Evolutionary conservation across 2,113 vertebrate genomes (phyloP).

Genomic region (Apodemus speciosus): DNA sequence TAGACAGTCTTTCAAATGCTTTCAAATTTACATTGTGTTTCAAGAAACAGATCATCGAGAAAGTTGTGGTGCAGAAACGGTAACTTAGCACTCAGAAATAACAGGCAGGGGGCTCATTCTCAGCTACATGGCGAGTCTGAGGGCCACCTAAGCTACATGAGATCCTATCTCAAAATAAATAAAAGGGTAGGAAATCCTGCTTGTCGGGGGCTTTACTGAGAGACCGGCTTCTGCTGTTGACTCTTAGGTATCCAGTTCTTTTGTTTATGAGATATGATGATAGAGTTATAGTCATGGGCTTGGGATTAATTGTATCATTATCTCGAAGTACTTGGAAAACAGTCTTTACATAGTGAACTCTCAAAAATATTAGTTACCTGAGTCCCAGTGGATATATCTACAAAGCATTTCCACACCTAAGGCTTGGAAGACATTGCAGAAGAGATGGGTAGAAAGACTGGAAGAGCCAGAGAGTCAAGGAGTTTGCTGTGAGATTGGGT

Average conservation of each 20-base stretch:
- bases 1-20: not conserved
- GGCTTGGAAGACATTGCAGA: no score
- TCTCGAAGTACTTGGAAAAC: not conserved
- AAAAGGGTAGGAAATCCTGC: no score
- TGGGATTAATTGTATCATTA: not conserved
- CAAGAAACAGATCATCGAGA: not conserved
- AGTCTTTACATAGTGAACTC: not conserved
- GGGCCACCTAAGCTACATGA: not conserved
- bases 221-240: not conserved
- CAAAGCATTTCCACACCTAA: not conserved
- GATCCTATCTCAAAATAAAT: not conserved
- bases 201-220: not conserved
- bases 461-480: not conserved
- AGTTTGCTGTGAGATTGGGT: not conserved
- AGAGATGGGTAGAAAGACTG: not conserved
- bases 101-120: not conserved
- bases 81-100: not conserved
- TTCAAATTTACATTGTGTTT: not conserved
- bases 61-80: not conserved
- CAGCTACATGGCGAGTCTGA: not conserved
- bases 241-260: not conserved
- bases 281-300: not conserved
- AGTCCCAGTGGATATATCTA: not conserved
- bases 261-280: not conserved
- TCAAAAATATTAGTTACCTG: not conserved